These are phyloP conservation scores for Drosophila yakuba DNA, from an alignment of 1,140 invertebrate genomes.

Conservation along the genomic window DNA sequence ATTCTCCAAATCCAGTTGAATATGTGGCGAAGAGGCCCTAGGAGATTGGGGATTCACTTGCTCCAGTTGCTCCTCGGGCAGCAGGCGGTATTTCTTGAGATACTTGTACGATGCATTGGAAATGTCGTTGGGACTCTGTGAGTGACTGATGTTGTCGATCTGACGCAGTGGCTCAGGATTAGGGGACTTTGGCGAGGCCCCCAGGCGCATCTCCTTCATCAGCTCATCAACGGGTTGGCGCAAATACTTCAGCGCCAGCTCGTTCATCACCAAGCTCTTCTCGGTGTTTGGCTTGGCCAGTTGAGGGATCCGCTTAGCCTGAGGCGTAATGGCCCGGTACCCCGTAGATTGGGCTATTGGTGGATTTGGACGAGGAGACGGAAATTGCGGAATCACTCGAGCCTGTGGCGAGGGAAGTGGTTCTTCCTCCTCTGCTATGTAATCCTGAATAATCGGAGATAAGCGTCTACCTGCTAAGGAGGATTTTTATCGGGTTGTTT, in stretches of 20 bases:
- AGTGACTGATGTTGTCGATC: constrained; percentile 61
- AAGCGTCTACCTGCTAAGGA: constrained; percentile 32
- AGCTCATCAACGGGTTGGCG: constrained; percentile 74
- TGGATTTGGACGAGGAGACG: constrained; percentile 53
- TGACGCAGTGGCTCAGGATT: constrained; percentile 53
- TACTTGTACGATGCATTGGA: constrained; percentile 82
- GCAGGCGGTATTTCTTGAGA: constrained; percentile 74
- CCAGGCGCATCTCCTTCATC: constrained; percentile 65
- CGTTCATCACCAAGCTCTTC: constrained; percentile 80
- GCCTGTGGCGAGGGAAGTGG: constrained; percentile 5
- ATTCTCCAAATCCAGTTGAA: constrained; percentile 67
- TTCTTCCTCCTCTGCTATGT: constrained; percentile 67
- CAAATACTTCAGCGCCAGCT: constrained; percentile 75
- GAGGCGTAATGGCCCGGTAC: constrained; percentile 59
- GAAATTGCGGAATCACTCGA: constrained; percentile 43
- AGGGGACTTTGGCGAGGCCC: constrained; percentile 9
- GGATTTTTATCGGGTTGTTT: neutral
- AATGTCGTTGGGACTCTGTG: constrained; percentile 69
- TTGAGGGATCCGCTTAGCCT: constrained; percentile 24
- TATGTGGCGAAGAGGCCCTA: constrained; percentile 10
- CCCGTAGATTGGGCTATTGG: constrained; percentile 74
- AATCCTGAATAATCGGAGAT: constrained; percentile 63
- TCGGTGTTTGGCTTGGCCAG: constrained; percentile 63
- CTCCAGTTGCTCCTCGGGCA: constrained; percentile 66
- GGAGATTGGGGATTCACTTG: constrained; percentile 15